Conservation (phyloP, 1,140 invertebrate genomes). For the Pseudobourletiella spinata region DNA sequence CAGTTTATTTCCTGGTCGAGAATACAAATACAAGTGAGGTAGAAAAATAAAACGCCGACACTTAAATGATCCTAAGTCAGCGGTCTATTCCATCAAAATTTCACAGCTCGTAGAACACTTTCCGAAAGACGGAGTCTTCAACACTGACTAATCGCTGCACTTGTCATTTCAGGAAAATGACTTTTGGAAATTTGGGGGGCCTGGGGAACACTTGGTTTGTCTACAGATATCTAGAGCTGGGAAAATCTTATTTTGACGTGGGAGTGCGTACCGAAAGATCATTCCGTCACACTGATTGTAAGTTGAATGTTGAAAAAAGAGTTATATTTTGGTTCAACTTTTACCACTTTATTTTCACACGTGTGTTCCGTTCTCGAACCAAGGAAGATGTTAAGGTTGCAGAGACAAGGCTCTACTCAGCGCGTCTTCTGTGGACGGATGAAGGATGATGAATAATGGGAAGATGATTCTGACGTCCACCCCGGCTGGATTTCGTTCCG, state of each 20-base stretch:
- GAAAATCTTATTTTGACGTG: too few relatives aligned
- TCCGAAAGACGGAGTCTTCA: background rate
- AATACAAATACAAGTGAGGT: background rate
- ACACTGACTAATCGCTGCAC: background rate
- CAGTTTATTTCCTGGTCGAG: background rate
- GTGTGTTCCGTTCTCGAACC: background rate
- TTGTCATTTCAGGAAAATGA: background rate
- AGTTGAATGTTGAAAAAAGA: background rate
- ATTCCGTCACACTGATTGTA: too few relatives aligned
- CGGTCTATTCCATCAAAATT: background rate
- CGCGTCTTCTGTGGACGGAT: background rate
- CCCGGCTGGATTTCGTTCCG: constrained; percentile 13
- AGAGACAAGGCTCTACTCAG: background rate
- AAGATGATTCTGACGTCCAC: constrained; percentile 1
- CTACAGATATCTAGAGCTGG: too few relatives aligned
- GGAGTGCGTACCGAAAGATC: too few relatives aligned
- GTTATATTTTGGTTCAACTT: background rate
- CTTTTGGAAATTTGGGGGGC: background rate
- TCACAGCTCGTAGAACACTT: background rate
- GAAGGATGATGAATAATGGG: constrained; percentile 5
- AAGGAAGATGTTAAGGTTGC: background rate
- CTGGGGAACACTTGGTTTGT: too few relatives aligned
- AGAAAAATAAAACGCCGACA: background rate
- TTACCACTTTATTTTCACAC: background rate
- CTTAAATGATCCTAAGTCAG: too few relatives aligned